A percentile compares a stretch with the other conserved stretches of the same genome.
phyloP scores from a whole-genome alignment of 2,797 vertebrate genomes.

The Silurus lanzhouensis region DNA sequence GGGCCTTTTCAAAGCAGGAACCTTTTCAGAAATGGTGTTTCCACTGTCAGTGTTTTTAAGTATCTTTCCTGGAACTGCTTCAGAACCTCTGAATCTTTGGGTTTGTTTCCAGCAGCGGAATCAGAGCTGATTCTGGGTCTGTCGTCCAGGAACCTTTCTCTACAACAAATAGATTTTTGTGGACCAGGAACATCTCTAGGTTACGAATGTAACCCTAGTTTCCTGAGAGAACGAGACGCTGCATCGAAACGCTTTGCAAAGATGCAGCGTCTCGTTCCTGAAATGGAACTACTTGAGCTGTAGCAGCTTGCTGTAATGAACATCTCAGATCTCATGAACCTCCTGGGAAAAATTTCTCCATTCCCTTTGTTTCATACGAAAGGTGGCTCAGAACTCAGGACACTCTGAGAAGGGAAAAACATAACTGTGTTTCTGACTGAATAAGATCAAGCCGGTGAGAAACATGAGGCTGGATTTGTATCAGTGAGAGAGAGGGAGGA shows the following conservation, averaged over 20 bases:
- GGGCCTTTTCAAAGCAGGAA: too few relatives aligned
- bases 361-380: neutral
- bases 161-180: neutral
- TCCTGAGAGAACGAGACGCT: too few relatives aligned
- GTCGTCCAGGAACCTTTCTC: neutral
- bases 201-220: too few relatives aligned
- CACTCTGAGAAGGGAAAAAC: neutral
- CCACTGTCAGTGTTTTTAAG: too few relatives aligned
- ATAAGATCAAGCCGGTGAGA: neutral
- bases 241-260: too few relatives aligned
- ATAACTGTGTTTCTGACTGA: neutral
- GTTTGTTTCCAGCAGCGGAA: neutral
- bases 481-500: neutral
- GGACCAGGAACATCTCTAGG: neutral
- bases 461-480: neutral
- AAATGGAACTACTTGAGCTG: neutral
- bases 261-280: too few relatives aligned
- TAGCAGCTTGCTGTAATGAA: neutral
- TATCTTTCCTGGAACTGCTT: neutral
- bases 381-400: neutral
- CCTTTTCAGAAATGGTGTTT: neutral
- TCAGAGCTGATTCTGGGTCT: neutral
- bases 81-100: neutral
- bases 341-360: neutral
- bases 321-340: neutral